Percentiles rank a stretch among this genome's conserved stretches.
Conservation (phyloP, 2,888 invertebrate species). For the Pyrocoelia pectoralis region DNA sequence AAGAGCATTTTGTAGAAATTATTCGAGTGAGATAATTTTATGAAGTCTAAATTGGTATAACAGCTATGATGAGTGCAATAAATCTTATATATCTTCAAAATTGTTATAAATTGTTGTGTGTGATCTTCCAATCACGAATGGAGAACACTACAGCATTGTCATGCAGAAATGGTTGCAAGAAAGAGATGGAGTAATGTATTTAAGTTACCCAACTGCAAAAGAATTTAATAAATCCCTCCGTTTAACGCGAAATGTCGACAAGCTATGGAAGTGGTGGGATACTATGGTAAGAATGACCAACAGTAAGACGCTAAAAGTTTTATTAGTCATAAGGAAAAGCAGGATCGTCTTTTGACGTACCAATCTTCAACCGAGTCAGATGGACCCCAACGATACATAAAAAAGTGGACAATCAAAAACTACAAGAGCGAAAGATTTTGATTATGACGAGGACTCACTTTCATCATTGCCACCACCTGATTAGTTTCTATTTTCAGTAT, state of each 20-base stretch:
- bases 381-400: background rate
- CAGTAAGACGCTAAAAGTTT: too few relatives aligned
- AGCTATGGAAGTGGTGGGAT: too few relatives aligned
- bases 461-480: background rate
- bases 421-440: background rate
- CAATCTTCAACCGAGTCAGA: constrained; percentile 4
- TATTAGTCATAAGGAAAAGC: constrained; percentile 4
- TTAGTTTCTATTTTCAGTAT: constrained; percentile 3
- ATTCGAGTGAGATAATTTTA: too few relatives aligned
- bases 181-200: constrained; percentile 4
- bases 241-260: too few relatives aligned
- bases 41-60: too few relatives aligned
- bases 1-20: too few relatives aligned
- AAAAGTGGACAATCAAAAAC: background rate
- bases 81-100: too few relatives aligned
- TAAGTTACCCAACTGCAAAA: background rate
- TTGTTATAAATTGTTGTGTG: too few relatives aligned
- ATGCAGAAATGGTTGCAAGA: background rate
- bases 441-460: constrained; percentile 1
- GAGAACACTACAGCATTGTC: constrained; percentile 4
- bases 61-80: too few relatives aligned
- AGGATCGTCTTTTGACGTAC: constrained; percentile 1
- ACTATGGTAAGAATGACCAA: too few relatives aligned
- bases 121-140: background rate
- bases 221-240: background rate